These are phyloP conservation scores for Fratercula arctica DNA, from an alignment of 2,797 vertebrate species.

Conservation along the genomic window DNA sequence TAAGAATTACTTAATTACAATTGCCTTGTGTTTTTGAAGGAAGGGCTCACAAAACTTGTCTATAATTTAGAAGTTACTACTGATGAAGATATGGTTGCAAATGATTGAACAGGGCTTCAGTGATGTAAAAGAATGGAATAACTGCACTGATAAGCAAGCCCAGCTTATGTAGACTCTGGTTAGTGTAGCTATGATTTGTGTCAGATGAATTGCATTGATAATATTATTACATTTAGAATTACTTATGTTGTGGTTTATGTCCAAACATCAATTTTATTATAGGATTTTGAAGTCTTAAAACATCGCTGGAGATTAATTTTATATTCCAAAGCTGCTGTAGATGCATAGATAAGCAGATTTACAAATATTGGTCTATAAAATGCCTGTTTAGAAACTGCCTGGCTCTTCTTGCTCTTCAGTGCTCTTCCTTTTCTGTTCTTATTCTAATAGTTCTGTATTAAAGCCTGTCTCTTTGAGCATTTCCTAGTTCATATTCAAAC, in stretches of 20 bases:
- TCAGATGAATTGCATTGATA: neutral
- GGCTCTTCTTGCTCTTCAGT: neutral
- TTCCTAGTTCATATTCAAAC: neutral
- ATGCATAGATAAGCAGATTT: neutral
- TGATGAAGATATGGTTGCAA: neutral
- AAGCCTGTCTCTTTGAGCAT: neutral
- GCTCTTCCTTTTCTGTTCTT: neutral
- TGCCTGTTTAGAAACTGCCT: neutral
- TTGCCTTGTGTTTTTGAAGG: neutral
- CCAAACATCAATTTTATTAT: neutral
- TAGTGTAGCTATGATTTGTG: neutral
- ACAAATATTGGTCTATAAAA: neutral
- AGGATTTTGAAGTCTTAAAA: neutral
- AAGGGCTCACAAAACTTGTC: neutral
- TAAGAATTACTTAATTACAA: neutral
- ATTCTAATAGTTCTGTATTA: neutral
- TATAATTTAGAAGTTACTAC: neutral
- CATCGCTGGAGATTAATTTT: neutral
- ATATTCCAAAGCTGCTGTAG: neutral
- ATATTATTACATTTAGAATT: neutral
- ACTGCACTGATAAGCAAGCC: neutral
- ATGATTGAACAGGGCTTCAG: neutral
- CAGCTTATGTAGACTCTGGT: neutral
- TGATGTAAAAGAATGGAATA: neutral
- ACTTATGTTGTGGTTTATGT: neutral